A percentile compares a stretch with the other conserved stretches of the same genome.
Evolutionary conservation across 2,888 invertebrate species (phyloP).

Genomic region (Amiota communis): DNA sequence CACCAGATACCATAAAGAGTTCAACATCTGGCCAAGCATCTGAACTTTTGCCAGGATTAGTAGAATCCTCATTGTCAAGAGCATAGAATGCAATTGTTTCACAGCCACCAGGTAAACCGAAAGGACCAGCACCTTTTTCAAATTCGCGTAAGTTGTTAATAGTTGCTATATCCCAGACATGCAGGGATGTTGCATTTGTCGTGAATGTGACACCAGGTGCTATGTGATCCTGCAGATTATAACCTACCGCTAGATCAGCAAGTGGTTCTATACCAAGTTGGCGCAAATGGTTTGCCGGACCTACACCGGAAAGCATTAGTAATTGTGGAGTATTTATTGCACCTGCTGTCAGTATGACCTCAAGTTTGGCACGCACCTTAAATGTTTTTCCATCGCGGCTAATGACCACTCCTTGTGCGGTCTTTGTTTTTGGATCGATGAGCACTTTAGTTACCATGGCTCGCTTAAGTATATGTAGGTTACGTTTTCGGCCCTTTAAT

Average conservation of each 20-base stretch:
- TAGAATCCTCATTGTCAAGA: conserved; percentile 75
- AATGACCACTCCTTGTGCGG: conserved; percentile 76
- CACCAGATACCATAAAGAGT: conserved; percentile 78
- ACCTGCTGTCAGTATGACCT: conserved; percentile 84
- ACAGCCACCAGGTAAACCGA: conserved; percentile 76
- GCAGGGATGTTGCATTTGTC: conserved; percentile 72
- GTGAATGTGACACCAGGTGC: conserved; percentile 81
- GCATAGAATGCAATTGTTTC: conserved; percentile 79
- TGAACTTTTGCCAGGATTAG: conserved; percentile 66
- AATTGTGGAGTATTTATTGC: conserved; percentile 86
- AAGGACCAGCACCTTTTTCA: conserved; percentile 71
- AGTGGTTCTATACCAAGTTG: conserved; percentile 75
- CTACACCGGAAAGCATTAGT: conserved; percentile 83
- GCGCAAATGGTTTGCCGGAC: conserved; percentile 76
- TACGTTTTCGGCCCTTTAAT: conserved; percentile 74
- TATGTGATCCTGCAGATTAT: conserved; percentile 79
- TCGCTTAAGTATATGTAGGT: conserved; percentile 76
- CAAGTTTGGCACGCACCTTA: conserved; percentile 76
- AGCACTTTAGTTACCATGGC: conserved; percentile 76
- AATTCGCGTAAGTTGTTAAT: conserved; percentile 64
- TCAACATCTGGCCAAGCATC: conserved; percentile 81
- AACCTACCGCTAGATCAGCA: conserved; percentile 77
- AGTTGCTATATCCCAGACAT: conserved; percentile 69
- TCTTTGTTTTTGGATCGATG: conserved; percentile 73
- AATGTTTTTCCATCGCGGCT: conserved; percentile 72